Evolutionary conservation across 64 coral and sea anemone genomes (phyloP), one percentile per base, ranked within the genome.

Genomic region (Catalaphyllia jardinei): DNA sequence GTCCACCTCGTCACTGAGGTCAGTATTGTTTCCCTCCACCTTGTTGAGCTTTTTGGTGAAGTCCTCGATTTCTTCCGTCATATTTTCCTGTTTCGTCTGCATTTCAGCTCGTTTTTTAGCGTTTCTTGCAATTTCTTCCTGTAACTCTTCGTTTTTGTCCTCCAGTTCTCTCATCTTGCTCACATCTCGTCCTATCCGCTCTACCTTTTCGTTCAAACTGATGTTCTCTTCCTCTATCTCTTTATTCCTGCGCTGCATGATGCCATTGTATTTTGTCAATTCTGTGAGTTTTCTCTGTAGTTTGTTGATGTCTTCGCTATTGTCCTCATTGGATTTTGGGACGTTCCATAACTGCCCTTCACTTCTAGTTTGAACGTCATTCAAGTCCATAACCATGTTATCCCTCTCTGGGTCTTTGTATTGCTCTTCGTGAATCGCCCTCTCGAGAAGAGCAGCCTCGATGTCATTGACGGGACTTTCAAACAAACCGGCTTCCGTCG

Each of bases 31-130:
- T 31, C 76, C 65, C 78, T 92, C 84, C 17, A 87, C 62, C 14
- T 92, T 86, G 19, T 25, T 81, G 28, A 92, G 64, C 42, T 87
- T 87, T 31, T 92, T 76, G 6, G 60, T 87, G 38, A 87, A 72
- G 28, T 87, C 90, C 15, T 92, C 90, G 19, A 78, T 92, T 87
- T 92, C 90, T 62, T 79, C 77, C 28, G 29, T 87, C 81, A 92
- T 87, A 4, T 29, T 31, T 35, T 87, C 74, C 46, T 87, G 90
- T 60, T 92, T 92, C 6, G 60, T 86, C 31, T 87, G 90, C 29
- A 92, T 52, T 33, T 92, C 83, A 42, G 71, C 79, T 92, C 83
- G 65, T 54, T 87, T 86, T 59, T 75, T 92, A 1, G 42, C 24
- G 28, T 78, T 73, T 86, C 86, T 60, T 31, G 27, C 60, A 50